Evolutionary conservation across 2,113 vertebrate species (phyloP).

Genomic region (Nycticorax nycticorax): DNA sequence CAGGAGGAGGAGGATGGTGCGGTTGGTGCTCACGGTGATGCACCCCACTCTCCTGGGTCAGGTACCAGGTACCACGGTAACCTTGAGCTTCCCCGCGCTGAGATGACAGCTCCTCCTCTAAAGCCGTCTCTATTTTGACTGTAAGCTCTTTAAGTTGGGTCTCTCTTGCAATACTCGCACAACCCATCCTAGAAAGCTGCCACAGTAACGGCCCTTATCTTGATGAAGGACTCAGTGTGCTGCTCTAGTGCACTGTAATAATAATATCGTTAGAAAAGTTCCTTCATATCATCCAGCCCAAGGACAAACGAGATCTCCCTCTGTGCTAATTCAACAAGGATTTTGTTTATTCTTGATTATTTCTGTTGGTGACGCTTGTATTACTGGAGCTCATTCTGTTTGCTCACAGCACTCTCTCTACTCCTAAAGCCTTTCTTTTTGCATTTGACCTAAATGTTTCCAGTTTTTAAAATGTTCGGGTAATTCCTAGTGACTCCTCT

Average conservation of each 20-base stretch:
- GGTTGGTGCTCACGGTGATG: rapidly evolving
- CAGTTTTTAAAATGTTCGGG: background rate
- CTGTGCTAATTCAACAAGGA: conserved; percentile 15
- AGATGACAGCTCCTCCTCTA: background rate
- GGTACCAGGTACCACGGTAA: background rate
- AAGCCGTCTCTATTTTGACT: background rate
- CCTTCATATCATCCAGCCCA: background rate
- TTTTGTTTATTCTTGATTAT: conserved; percentile 34
- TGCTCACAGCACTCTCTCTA: background rate
- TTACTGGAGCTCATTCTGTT: background rate
- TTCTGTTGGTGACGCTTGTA: background rate
- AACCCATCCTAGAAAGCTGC: background rate
- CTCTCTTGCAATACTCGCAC: background rate
- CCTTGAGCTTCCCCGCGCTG: background rate
- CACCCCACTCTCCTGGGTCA: rapidly evolving
- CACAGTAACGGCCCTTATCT: background rate
- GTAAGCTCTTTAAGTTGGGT: background rate
- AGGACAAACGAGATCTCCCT: conserved; percentile 4
- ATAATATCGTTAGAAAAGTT: background rate
- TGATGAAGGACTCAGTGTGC: background rate
- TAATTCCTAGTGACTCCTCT: background rate
- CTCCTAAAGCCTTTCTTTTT: background rate
- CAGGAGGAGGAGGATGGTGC: rapidly evolving
- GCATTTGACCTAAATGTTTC: background rate
- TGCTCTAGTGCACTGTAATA: background rate